Evolutionary conservation across 2,797 vertebrate species (phyloP), one percentile per base, ranked within the genome.

Genomic region (Thunnus albacares): DNA sequence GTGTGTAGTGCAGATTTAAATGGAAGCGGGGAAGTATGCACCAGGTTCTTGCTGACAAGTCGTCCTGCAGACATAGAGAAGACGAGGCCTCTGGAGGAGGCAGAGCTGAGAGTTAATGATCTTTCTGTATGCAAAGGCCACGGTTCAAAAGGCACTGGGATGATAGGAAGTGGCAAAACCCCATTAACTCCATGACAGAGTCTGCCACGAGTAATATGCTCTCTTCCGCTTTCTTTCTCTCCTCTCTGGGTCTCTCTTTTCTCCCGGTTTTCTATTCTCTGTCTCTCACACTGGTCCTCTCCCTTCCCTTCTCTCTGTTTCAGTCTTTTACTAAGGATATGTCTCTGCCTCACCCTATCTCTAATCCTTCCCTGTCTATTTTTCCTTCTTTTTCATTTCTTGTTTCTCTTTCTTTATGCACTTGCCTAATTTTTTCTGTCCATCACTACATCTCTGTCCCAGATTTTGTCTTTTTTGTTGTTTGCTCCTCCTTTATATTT

Each of bases 121-220:
- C 89, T 89, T 89, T 92, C 87, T 90, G 84, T 86, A 92, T 93
- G 90, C 91, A 93, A 89, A 87, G 92, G 87, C 82, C 85, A 83
- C 80, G 85, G 87, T 90, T 91, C 89, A 91, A 86, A 91, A 91
- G 85, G 82, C 90, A 70, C 65, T 15, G 60, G 67, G 70, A 89
- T 80, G 88, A 91, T 88, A 78, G 80, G 78, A 89, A 89, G 83
- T 78, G 85, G 79, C 89, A 87, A 92, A 93, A 92, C 83, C 87
- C 85, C 85, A 93, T 94, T 94, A 91, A 89, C 86, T 86, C 87
- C 71, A 84, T 76, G 81, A 77, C 88, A 86, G 83, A 77, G 35
- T 88, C 89, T 90, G 87, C 88, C 90, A 89, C 80, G 0, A 81
- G 65, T 81, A 83, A 77, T 75, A 74, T 47, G 77, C 65, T 77